phyloP scores from a whole-genome alignment of 1,140 invertebrate species.

The Aphaenogaster floridana region DNA sequence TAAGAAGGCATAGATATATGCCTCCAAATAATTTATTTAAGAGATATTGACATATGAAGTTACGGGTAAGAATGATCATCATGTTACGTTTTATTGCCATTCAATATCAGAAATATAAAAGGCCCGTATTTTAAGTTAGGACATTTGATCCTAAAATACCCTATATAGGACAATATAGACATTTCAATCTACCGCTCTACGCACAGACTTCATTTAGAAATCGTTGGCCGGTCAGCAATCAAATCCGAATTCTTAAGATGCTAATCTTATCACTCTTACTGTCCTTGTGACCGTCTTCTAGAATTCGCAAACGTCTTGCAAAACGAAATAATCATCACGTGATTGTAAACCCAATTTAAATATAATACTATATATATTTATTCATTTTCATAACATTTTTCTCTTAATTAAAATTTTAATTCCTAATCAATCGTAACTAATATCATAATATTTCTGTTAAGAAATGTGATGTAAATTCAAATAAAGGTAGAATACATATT shows the following conservation, averaged over 20 bases:
- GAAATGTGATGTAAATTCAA: neutral
- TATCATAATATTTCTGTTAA: neutral
- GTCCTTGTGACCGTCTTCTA: slow-evolving; percentile 10
- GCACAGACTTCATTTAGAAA: neutral
- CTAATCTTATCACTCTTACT: slow-evolving; percentile 24
- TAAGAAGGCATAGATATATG: neutral
- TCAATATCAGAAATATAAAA: too few relatives aligned
- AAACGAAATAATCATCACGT: neutral
- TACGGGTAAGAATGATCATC: too few relatives aligned
- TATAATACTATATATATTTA: neutral
- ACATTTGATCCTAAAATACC: too few relatives aligned
- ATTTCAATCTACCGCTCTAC: neutral
- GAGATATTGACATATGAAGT: neutral
- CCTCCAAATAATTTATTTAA: neutral
- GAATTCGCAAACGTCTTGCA: neutral
- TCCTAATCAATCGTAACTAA: neutral
- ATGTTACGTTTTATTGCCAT: too few relatives aligned
- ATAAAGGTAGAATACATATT: neutral
- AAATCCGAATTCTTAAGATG: slow-evolving; percentile 15
- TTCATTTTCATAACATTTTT: neutral
- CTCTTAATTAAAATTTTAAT: neutral
- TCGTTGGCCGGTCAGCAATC: neutral
- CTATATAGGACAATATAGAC: neutral
- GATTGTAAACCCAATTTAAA: neutral
- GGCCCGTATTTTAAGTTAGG: too few relatives aligned